A percentile compares a stretch with the other conserved stretches of the same genome.
Evolutionary conservation across 2,888 invertebrate genomes (phyloP).

Genomic region (Mesoligia furuncula): DNA sequence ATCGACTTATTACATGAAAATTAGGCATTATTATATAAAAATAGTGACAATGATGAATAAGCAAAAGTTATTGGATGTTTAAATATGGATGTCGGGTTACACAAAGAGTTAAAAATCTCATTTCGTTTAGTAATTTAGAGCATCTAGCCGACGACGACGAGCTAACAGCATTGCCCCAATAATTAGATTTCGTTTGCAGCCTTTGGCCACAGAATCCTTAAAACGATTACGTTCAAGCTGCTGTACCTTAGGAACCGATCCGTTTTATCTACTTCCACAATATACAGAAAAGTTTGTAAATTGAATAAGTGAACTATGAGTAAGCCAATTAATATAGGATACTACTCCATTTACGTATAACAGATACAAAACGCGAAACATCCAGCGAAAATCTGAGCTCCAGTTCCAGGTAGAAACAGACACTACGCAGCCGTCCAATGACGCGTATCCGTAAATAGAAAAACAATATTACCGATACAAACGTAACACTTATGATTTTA

Average conservation of each 20-base stretch:
- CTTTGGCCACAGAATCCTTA: constrained; percentile 14
- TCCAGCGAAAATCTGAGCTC: constrained; percentile 27
- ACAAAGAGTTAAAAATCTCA: constrained; percentile 1
- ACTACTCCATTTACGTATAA: constrained; percentile 12
- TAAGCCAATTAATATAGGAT: constrained; percentile 11
- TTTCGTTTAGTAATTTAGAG: constrained; percentile 4
- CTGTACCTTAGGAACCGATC: neutral
- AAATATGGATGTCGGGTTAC: constrained; percentile 4
- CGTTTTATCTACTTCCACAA: neutral
- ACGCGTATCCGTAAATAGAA: constrained; percentile 53
- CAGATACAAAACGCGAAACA: constrained; percentile 21
- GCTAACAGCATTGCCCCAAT: constrained; percentile 6
- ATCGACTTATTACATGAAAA: neutral
- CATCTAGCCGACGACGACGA: constrained; percentile 3
- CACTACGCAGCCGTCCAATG: constrained; percentile 38
- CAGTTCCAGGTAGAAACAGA: constrained; percentile 48
- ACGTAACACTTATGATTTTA: constrained; percentile 59
- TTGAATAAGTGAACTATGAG: constrained; percentile 17
- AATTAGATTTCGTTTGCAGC: constrained; percentile 30
- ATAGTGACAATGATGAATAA: constrained; percentile 2
- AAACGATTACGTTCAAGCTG: constrained; percentile 24
- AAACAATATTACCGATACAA: constrained; percentile 56
- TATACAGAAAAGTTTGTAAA: constrained; percentile 9
- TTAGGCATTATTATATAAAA: neutral
- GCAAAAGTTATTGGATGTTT: neutral